A percentile compares a stretch with the other conserved stretches of the same genome.
Evolutionary conservation across 2,797 vertebrate species (phyloP).

Genomic region (Dermochelys coriacea): DNA sequence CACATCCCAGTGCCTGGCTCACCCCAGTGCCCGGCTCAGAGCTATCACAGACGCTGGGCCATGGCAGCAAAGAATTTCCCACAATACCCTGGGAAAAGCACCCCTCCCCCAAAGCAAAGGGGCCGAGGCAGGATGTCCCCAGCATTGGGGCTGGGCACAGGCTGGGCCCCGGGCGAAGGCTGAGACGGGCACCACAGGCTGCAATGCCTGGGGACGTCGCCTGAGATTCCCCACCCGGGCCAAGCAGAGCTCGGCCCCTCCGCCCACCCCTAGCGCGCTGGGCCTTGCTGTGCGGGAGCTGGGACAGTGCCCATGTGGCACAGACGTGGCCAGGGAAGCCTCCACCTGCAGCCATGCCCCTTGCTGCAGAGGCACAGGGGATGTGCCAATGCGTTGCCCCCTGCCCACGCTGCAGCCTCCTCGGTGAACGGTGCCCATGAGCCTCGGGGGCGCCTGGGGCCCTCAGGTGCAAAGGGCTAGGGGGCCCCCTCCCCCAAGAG

Average conservation of each 20-base stretch:
- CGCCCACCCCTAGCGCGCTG: not conserved
- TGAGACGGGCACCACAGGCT: not conserved
- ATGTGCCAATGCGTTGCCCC: too few relatives aligned
- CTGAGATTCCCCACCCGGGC: not conserved
- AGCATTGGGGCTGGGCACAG: too few relatives aligned
- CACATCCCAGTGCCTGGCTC: too few relatives aligned
- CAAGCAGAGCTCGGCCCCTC: not conserved
- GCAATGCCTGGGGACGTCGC: not conserved
- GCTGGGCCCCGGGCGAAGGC: not conserved
- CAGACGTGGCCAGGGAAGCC: not conserved
- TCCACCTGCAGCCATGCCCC: not conserved
- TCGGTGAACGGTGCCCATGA: not conserved
- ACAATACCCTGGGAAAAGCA: too few relatives aligned
- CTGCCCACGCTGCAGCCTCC: too few relatives aligned
- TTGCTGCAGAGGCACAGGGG: too few relatives aligned
- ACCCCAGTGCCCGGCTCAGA: too few relatives aligned
- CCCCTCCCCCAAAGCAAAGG: not conserved
- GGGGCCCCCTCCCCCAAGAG: too few relatives aligned
- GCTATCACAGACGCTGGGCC: too few relatives aligned
- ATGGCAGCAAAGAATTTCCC: too few relatives aligned
- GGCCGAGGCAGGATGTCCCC: not conserved
- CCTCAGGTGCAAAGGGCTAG: too few relatives aligned
- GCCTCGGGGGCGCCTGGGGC: not conserved
- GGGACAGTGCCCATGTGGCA: not conserved
- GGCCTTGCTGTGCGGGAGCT: not conserved